These are phyloP conservation scores for Prenolepis imparis DNA, from an alignment of 2,888 invertebrate species.

Conservation along the genomic window DNA sequence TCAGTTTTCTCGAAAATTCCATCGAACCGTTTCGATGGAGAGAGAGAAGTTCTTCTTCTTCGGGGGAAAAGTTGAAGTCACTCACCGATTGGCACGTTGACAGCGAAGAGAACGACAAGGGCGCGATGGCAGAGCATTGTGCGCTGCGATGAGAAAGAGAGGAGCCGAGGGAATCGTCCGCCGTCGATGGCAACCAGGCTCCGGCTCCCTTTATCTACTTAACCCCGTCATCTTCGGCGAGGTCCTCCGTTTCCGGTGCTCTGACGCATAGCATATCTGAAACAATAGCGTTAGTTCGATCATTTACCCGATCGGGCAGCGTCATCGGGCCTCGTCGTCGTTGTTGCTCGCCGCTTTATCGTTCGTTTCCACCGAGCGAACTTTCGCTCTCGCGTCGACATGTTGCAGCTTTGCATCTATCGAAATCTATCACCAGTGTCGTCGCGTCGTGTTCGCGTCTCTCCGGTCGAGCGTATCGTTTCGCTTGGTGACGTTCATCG, in stretches of 20 bases:
- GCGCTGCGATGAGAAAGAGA: slow-evolving; percentile 74
- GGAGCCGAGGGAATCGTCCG: slow-evolving; percentile 72
- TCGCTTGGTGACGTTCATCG: slow-evolving; percentile 67
- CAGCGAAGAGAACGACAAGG: slow-evolving; percentile 81
- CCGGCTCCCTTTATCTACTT: slow-evolving; percentile 78
- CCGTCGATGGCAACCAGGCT: slow-evolving; percentile 71
- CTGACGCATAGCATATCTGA: slow-evolving; percentile 78
- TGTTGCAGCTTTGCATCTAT: slow-evolving; percentile 53
- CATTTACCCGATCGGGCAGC: slow-evolving; percentile 33
- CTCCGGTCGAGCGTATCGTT: slow-evolving; percentile 63
- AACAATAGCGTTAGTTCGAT: slow-evolving; percentile 58
- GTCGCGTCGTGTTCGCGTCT: slow-evolving; percentile 54
- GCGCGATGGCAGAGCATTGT: slow-evolving; percentile 83
- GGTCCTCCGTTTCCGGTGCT: slow-evolving; percentile 76
- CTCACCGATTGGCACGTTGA: slow-evolving; percentile 85
- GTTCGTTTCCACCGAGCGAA: slow-evolving; percentile 73
- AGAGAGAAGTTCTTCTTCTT: background rate
- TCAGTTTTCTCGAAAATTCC: slow-evolving; percentile 10
- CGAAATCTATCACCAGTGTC: slow-evolving; percentile 55
- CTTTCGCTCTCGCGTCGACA: slow-evolving; percentile 64
- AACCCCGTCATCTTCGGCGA: slow-evolving; percentile 80
- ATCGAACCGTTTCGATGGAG: background rate
- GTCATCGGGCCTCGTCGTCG: background rate
- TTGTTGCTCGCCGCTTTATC: slow-evolving; percentile 66
- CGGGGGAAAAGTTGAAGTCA: slow-evolving; percentile 31